Base-by-base conservation (phyloP, 2,888 invertebrate genomes). In the Camponotus fellah region DNA sequence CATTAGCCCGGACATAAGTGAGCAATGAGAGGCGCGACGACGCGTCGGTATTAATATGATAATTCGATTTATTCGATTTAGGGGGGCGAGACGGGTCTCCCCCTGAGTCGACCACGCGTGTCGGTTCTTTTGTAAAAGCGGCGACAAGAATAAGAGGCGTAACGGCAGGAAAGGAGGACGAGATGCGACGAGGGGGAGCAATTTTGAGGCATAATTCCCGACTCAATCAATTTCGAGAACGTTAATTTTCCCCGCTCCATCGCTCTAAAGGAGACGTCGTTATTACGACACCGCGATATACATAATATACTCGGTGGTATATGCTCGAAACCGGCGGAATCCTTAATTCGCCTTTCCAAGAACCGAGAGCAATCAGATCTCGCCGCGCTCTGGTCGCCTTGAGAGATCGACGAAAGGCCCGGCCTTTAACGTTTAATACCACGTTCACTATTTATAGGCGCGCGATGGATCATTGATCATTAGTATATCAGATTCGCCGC, bases 41-140 rank as follows among this genome's bases (percentile, higher is more conserved):
- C 89, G 87, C 88, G 90, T 65, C 80, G 85, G 82, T 89, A 90
- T 90, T 90, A 90, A 90, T 90, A 90, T 90, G 89, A 89, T 90
- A 90, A 90, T 90, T 89, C 85, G 85, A 77, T 83, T 77, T 71
- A 71, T 65, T 53, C 43, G 79, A 79, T 80, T 49, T 62, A 26
- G 49, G 12, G 34, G 26, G 26, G 26, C 26, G 43, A 21, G 40
- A 46, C 34, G 8, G 32, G 46, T 17, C 46, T 17, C 46, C 26
- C 46, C 26, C 10, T 21, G 79, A 60, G 62, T 71, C 43, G 26
- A 43, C 49, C 37, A 49, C 21, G 43, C 74, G 79, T 14, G 71
- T 21, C 79, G 79, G 46, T 71, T 34, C 34, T 60, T 79, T 60
- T 60, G 71, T 79, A 79, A 79, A 72, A 79, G 60, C 79, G 58